phyloP scores from a whole-genome alignment of 2,797 vertebrate species.

The Chlorospingus flavigularis region DNA sequence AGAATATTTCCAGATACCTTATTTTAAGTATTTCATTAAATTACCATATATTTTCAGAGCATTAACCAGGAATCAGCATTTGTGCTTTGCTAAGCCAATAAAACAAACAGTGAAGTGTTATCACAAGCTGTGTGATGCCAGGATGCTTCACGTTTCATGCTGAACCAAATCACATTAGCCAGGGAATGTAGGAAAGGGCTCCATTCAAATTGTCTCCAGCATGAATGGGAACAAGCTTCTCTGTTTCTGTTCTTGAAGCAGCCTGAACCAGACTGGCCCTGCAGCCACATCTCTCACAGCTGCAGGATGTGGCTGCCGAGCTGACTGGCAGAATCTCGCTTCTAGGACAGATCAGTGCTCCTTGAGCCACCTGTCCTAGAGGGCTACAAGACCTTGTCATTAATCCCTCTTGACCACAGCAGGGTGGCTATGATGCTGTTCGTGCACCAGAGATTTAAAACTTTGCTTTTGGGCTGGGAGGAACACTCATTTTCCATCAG shows the following conservation, averaged over 20 bases:
- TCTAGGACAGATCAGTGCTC: fast-evolving
- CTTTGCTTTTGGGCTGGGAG: not conserved
- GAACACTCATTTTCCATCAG: not conserved
- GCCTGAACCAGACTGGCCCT: not conserved
- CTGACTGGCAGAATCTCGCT: fast-evolving
- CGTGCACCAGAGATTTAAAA: not conserved
- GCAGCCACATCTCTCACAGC: not conserved
- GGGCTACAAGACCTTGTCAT: not conserved
- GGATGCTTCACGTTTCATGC: fast-evolving
- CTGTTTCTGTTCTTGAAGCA: not conserved
- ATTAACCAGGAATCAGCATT: not conserved
- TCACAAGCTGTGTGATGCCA: not conserved
- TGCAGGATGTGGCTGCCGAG: not conserved
- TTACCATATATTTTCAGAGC: not conserved
- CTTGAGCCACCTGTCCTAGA: not conserved
- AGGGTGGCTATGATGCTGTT: not conserved
- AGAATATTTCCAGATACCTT: not conserved
- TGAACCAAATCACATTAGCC: not conserved
- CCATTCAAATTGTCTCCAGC: not conserved
- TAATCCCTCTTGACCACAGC: not conserved
- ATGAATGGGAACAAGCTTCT: not conserved
- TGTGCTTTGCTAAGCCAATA: not conserved
- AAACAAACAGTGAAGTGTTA: not conserved
- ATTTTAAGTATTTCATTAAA: not conserved
- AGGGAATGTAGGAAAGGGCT: not conserved